A percentile compares a stretch with the other conserved stretches of the same genome.
Evolutionary conservation across 2,797 vertebrate genomes (phyloP).

Genomic region (Clarias pachynema): DNA sequence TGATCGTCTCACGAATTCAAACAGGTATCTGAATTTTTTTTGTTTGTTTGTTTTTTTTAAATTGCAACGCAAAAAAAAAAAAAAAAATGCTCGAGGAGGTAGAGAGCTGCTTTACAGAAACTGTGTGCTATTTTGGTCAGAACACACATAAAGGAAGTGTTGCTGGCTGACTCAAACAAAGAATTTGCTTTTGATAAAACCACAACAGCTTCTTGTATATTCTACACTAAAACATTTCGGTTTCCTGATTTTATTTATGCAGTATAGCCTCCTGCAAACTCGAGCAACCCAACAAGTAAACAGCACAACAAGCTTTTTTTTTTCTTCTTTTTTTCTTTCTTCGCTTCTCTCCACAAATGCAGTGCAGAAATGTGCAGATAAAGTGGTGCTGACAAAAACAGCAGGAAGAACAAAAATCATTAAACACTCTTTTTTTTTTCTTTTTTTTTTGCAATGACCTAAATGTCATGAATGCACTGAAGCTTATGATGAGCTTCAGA

Average conservation of each 20-base stretch:
- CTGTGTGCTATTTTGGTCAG: constrained; percentile 75
- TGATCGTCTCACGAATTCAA: neutral
- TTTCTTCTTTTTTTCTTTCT: constrained; percentile 35
- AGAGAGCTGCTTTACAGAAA: constrained; percentile 71
- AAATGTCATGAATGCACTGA: constrained; percentile 51
- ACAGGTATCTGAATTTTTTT: constrained; percentile 4
- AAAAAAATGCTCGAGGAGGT: constrained; percentile 51
- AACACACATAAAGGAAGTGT: constrained; percentile 79
- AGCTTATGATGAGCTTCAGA: constrained; percentile 60
- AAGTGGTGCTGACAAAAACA: constrained; percentile 40
- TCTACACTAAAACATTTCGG: constrained; percentile 77
- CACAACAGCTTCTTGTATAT: constrained; percentile 81
- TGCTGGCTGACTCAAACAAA: constrained; percentile 83
- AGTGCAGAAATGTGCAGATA: constrained; percentile 28
- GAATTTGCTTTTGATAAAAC: constrained; percentile 84
- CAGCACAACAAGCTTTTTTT: constrained; percentile 63
- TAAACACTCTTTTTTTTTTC: constrained; percentile 35
- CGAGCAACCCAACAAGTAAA: constrained; percentile 70
- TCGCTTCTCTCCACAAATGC: neutral
- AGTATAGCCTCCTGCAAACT: constrained; percentile 66
- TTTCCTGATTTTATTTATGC: constrained; percentile 78
- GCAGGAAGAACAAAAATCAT: constrained; percentile 41
- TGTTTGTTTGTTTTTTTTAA: no score
- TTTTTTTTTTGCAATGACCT: constrained; percentile 42
- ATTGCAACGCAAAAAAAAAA: constrained; percentile 42